Base-by-base conservation (phyloP, 2,113 vertebrate species). In the Crotalus horridus region DNA sequence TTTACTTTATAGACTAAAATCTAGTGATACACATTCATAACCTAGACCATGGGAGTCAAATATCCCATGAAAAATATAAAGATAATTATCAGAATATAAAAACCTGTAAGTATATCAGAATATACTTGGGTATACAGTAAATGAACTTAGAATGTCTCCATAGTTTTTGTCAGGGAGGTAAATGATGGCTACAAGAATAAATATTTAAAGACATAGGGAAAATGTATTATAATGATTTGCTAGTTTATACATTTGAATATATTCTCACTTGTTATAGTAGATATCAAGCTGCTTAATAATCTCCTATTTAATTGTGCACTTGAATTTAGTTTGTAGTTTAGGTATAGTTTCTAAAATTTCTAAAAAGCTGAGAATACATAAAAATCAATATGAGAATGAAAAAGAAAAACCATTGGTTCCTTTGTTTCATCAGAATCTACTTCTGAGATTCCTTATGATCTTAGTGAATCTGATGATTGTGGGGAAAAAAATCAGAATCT, bases 1-100 rank as follows among this genome's bases (percentile, higher is more conserved):
- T 96, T 97, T 97, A 96, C 96, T 96, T 97, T 96, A 94, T 92
- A 95, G 95, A 94, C 96, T 96, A 95, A 95, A 93, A 96, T 96
- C 94, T 96, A 96, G 95, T 95, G 95, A 95, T 95, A 95, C 91
- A 92, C 64, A 94, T 93, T 93, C 58, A 95, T 96, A 96, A 95
- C 95, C 94, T 94, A 96, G 94, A 95, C 91, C 69, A 53, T 92
- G 94, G 92, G 93, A 97, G 94, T 95, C 92, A 96, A 97, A 96
- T 96, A 90, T 93, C 94, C 94, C 0, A 0, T 96, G 93, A 92
- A 95, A 95, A 97, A 96, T 96, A 94, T 95, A 93, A 91, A 96
- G 94, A 96, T 96, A 97, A 96, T 97, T 96, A 96, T 96, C 90
- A 93, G 92, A 96, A 93, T 96, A 92, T 95, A 94, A 95, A 94